These are phyloP conservation scores for Fulica atra DNA, from an alignment of 2,113 vertebrate genomes.

Conservation along the genomic window DNA sequence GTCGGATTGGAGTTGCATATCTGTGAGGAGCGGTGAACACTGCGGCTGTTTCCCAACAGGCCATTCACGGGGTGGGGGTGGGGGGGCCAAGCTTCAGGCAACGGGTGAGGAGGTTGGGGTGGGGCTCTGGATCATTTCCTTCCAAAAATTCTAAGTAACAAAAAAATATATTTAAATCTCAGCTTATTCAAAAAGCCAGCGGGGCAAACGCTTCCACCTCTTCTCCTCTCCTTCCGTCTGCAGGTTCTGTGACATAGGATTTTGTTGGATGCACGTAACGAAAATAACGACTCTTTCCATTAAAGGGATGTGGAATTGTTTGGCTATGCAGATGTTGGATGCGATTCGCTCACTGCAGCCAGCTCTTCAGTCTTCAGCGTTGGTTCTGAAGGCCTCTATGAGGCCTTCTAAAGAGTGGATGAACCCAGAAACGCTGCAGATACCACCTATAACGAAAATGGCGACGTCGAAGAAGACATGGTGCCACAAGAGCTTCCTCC, in stretches of 20 bases:
- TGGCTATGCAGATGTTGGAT: conserved; percentile 55
- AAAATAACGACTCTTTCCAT: conserved; percentile 62
- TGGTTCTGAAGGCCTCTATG: conserved; percentile 92
- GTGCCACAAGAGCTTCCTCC: conserved; percentile 98
- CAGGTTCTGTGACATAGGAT: conserved; percentile 54
- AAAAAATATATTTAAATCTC: conserved; percentile 67
- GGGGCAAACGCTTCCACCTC: not conserved
- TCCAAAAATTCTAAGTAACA: conserved; percentile 58
- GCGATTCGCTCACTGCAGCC: conserved; percentile 7
- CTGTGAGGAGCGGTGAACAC: conserved; percentile 17
- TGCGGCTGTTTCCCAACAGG: not conserved
- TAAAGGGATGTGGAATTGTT: conserved; percentile 53
- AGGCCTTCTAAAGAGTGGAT: conserved; percentile 98
- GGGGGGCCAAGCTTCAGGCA: conserved; percentile 49
- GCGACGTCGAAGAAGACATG: conserved; percentile 98
- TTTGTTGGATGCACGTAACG: conserved; percentile 66
- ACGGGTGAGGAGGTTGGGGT: conserved; percentile 32
- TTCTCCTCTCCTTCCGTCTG: conserved; percentile 2
- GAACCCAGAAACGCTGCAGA: conserved; percentile 97
- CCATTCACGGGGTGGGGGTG: not conserved
- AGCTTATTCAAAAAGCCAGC: conserved; percentile 53
- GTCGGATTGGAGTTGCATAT: conserved; percentile 27
- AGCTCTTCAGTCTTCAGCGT: conserved; percentile 85
- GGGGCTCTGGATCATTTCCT: conserved; percentile 35
- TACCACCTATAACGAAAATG: conserved; percentile 98